Conservation (phyloP, 2,888 invertebrate genomes). For the Mesorhabditis belari region DNA sequence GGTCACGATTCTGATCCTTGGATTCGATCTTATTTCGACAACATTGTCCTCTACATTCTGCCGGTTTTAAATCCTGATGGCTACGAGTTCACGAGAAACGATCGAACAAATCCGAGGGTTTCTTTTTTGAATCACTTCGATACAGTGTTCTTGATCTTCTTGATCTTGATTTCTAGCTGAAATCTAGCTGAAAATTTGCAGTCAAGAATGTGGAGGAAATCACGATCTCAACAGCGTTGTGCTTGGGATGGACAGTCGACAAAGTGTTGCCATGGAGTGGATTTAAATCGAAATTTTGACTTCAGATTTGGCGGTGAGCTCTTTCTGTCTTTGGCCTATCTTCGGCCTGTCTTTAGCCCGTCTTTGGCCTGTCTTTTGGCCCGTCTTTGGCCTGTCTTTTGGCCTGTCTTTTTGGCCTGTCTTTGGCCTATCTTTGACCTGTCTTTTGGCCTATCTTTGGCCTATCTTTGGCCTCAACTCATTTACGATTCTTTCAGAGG, state of each 20-base stretch:
- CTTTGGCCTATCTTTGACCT: too few species aligned
- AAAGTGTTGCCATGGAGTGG: constrained; percentile 48
- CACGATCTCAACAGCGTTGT: constrained; percentile 36
- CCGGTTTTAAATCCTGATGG: constrained; percentile 50
- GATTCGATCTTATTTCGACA: constrained; percentile 29
- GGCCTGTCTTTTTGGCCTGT: too few species aligned
- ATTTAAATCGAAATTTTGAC: constrained; percentile 48
- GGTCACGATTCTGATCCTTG: constrained; percentile 24
- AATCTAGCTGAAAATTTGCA: constrained; percentile 8
- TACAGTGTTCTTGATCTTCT: neutral
- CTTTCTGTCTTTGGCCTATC: neutral
- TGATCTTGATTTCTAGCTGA: too few species aligned
- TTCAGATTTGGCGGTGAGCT: constrained; percentile 40
- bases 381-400: too few species aligned
- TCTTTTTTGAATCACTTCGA: neutral
- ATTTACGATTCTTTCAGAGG: constrained; percentile 17
- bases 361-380: too few species aligned
- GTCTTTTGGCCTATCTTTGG: too few species aligned
- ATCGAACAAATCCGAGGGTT: constrained; percentile 43
- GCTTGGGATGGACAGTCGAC: constrained; percentile 29
- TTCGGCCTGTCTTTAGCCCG: too few species aligned
- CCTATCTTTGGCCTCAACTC: neutral
- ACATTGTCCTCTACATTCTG: constrained; percentile 42
- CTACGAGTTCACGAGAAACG: constrained; percentile 47
- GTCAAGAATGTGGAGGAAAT: constrained; percentile 49